phyloP scores from a whole-genome alignment of 2,113 vertebrate genomes.

The Laticauda colubrina region DNA sequence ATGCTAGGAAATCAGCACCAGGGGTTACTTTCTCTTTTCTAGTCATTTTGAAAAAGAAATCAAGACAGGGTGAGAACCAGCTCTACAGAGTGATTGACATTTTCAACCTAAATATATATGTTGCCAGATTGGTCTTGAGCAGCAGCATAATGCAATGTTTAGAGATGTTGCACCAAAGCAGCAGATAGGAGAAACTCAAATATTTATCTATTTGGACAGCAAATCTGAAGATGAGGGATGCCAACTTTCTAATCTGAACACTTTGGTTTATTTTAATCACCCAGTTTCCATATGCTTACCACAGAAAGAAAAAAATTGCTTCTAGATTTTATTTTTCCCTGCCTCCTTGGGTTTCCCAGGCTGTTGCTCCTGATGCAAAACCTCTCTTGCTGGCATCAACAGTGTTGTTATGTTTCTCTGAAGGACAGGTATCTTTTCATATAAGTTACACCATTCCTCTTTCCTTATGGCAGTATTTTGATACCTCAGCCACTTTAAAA shows the following conservation, averaged over 20 bases:
- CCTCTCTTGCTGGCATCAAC: neutral
- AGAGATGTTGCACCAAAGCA: neutral
- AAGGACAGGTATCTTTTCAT: neutral
- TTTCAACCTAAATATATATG: neutral
- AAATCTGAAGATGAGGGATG: neutral
- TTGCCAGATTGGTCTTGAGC: neutral
- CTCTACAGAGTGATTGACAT: constrained; percentile 23
- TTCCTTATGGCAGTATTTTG: neutral
- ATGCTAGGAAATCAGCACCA: neutral
- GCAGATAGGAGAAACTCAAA: neutral
- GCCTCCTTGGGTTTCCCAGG: too few species aligned
- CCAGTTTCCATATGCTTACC: neutral
- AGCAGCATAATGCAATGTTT: neutral
- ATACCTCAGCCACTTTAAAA: neutral
- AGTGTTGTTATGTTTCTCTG: neutral
- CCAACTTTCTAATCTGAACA: neutral
- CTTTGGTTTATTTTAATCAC: neutral
- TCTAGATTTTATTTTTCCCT: neutral
- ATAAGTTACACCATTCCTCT: neutral
- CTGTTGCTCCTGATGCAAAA: neutral
- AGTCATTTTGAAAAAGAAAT: constrained; percentile 26
- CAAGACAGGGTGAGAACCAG: constrained; percentile 25
- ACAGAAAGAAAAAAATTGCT: neutral
- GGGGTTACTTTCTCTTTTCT: neutral
- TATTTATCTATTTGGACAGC: neutral